These are phyloP conservation scores for Drosophila paranaensis DNA, from an alignment of 2,888 invertebrate species.

Conservation along the genomic window DNA sequence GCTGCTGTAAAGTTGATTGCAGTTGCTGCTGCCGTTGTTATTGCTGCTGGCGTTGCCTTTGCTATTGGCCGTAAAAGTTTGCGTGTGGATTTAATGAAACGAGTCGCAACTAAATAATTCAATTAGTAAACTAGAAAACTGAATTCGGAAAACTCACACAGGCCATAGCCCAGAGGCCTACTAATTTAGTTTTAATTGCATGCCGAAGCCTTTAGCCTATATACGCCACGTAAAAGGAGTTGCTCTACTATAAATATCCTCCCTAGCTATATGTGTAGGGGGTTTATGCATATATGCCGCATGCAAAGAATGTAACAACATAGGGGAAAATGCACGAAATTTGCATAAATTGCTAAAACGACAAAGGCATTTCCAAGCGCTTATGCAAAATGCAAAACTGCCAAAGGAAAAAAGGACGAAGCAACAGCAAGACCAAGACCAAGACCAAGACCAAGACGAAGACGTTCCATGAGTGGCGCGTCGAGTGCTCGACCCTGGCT, in stretches of 20 bases:
- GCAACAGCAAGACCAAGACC: conserved; percentile 21
- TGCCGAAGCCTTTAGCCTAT: conserved; percentile 53
- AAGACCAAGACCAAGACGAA: conserved; percentile 35
- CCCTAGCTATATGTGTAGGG: background rate
- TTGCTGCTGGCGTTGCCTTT: too few relatives aligned
- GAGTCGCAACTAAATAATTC: conserved; percentile 73
- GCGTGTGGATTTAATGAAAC: conserved; percentile 61
- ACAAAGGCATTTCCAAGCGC: conserved; percentile 80
- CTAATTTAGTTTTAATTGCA: conserved; percentile 80
- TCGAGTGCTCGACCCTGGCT: conserved; percentile 20
- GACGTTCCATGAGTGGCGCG: conserved; percentile 38
- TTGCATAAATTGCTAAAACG: conserved; percentile 77
- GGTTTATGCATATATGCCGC: conserved; percentile 18
- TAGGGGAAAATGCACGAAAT: conserved; percentile 77
- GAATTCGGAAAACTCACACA: conserved; percentile 35
- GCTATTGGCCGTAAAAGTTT: conserved; percentile 20
- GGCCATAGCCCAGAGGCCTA: conserved; percentile 69
- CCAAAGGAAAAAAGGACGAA: conserved; percentile 37
- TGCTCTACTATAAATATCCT: conserved; percentile 1
- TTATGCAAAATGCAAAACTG: conserved; percentile 80
- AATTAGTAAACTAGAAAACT: conserved; percentile 64
- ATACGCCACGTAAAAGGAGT: conserved; percentile 6
- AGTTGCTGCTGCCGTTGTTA: background rate
- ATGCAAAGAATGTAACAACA: conserved; percentile 79
- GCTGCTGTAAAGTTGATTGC: conserved; percentile 2